Conservation (phyloP, 2,113 vertebrate species). For the Cyprinodon tularosa region DNA sequence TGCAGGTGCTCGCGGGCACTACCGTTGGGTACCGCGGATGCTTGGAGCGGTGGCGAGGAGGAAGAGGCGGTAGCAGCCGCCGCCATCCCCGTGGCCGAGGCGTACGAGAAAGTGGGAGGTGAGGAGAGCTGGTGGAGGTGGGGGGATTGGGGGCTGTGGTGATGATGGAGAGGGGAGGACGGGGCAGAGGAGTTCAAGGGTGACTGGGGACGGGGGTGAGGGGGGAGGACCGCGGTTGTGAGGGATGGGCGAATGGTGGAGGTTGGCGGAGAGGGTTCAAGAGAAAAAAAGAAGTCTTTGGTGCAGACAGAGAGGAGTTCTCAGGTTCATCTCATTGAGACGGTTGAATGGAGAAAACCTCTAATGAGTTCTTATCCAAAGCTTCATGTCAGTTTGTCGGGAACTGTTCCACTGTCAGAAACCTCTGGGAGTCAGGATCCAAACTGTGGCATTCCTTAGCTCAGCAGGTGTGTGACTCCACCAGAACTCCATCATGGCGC, state of each 20-base stretch:
- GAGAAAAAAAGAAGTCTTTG: not conserved
- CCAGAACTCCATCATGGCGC: not conserved
- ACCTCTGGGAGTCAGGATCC: not conserved
- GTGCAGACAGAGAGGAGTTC: not conserved
- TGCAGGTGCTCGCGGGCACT: slow-evolving; percentile 91
- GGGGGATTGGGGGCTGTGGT: slow-evolving; percentile 7
- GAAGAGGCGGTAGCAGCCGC: slow-evolving; percentile 72
- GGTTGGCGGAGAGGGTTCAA: not conserved
- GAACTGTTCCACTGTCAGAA: slow-evolving; percentile 12
- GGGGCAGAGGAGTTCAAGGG: slow-evolving; percentile 42
- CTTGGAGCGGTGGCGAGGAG: slow-evolving; percentile 29
- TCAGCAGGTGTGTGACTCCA: not conserved
- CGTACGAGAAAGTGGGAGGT: slow-evolving; percentile 52
- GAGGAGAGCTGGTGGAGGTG: slow-evolving; percentile 29
- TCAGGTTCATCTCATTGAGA: slow-evolving; percentile 12
- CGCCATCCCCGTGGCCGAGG: slow-evolving; percentile 77
- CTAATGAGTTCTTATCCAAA: not conserved
- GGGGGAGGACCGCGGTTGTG: slow-evolving; percentile 71
- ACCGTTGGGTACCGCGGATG: slow-evolving; percentile 68
- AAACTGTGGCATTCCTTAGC: not conserved
- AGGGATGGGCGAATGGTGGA: slow-evolving; percentile 77
- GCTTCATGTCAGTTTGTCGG: not conserved
- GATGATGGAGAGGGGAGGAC: slow-evolving; percentile 32
- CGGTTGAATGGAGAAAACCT: accelerated
- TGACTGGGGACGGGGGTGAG: slow-evolving; percentile 64